Conservation (phyloP, 1,140 invertebrate genomes). For the Drosophila orosa region DNA sequence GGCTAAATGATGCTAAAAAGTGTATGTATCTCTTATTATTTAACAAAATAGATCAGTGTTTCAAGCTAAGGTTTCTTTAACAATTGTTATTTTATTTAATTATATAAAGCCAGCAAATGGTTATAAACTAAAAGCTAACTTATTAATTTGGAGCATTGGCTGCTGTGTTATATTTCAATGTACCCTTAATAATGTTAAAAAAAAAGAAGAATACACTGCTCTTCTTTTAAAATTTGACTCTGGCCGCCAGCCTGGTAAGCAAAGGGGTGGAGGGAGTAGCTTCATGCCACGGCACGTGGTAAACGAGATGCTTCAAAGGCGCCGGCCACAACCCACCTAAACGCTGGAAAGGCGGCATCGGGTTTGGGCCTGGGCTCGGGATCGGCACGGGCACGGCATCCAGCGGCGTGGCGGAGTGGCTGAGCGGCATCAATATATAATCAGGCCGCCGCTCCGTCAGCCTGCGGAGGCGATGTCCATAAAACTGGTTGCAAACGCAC, state of each 20-base stretch:
- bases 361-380: constrained; percentile 3
- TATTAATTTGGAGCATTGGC: no score
- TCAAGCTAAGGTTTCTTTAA: no score
- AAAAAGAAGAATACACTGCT: neutral
- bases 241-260: neutral
- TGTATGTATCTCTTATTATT: no score
- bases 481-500: constrained; percentile 81
- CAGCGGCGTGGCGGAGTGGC: constrained; percentile 11
- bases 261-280: constrained; percentile 14
- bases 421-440: constrained; percentile 54
- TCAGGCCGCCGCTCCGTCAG: constrained; percentile 52
- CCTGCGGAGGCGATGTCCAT: constrained; percentile 60
- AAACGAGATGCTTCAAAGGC: constrained; percentile 80
- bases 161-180: neutral
- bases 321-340: constrained; percentile 77
- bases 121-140: no score
- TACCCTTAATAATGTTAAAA: no score
- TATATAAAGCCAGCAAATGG: no score
- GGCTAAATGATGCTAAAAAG: no score
- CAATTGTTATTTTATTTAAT: no score
- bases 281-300: constrained; percentile 71
- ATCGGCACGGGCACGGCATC: constrained; percentile 19
- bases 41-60: no score
- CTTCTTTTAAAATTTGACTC: neutral
- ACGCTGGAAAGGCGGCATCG: constrained; percentile 43